Conservation (phyloP, 2,113 vertebrate species). For the Etheostoma spectabile region DNA sequence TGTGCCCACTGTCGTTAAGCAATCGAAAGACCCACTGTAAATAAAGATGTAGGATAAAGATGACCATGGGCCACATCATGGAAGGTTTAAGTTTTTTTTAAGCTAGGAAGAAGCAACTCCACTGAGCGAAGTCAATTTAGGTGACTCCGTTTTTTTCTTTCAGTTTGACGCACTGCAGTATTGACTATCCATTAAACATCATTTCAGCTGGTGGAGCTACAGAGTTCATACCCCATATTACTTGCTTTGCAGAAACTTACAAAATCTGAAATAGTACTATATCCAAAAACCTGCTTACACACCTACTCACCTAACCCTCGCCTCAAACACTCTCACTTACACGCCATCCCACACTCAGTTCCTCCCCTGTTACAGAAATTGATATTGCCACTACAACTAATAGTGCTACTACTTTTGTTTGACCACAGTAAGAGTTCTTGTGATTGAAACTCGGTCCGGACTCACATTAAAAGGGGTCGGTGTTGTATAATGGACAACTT, state of each 20-base stretch:
- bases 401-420: neutral
- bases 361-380: constrained; percentile 21
- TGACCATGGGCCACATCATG: neutral
- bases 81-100: neutral
- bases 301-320: constrained; percentile 47
- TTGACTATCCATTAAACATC: constrained; percentile 29
- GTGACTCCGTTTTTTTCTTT: constrained; percentile 9
- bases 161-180: neutral
- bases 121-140: neutral
- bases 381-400: constrained; percentile 2
- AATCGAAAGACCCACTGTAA: neutral
- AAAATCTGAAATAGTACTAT: constrained; percentile 47
- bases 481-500: neutral
- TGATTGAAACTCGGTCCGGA: neutral
- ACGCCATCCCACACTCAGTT: constrained; percentile 40
- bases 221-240: constrained; percentile 43
- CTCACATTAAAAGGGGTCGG: neutral
- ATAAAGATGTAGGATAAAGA: neutral
- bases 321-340: constrained; percentile 51
- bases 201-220: constrained; percentile 35
- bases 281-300: constrained; percentile 60
- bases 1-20: too few species aligned
- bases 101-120: neutral
- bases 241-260: constrained; percentile 50
- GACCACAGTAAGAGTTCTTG: neutral